Percentiles rank a stretch among this genome's conserved stretches.
Conservation (phyloP, 1,140 invertebrate species). For the Reticulitermes speratus region DNA sequence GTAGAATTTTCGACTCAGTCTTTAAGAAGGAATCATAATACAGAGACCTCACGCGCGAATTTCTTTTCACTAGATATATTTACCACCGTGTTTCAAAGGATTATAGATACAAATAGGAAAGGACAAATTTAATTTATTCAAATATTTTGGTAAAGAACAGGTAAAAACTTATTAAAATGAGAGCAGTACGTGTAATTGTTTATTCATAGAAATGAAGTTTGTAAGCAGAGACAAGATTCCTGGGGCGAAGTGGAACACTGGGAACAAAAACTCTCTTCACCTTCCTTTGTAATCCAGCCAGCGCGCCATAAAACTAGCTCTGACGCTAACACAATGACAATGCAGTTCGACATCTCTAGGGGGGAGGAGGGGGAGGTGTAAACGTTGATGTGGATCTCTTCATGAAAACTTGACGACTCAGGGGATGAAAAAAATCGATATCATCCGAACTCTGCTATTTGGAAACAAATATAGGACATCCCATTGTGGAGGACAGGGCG, state of each 20-base stretch:
- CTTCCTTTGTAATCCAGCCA: conserved; percentile 1
- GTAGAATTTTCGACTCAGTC: too few relatives aligned
- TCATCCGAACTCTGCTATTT: not conserved
- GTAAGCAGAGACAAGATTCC: not conserved
- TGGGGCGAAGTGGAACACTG: not conserved
- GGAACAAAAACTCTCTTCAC: not conserved
- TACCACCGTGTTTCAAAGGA: too few relatives aligned
- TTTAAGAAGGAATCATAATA: too few relatives aligned
- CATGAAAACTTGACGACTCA: conserved; percentile 13
- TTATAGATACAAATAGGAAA: too few relatives aligned
- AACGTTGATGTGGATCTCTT: conserved; percentile 18
- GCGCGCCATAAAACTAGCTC: not conserved
- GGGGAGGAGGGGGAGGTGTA: not conserved
- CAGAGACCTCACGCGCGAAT: too few relatives aligned
- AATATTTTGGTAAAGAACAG: too few relatives aligned
- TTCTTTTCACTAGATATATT: too few relatives aligned
- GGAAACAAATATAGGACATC: not conserved
- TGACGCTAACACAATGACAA: conserved; percentile 15
- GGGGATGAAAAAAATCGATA: not conserved
- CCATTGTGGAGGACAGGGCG: too few relatives aligned
- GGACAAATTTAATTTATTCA: too few relatives aligned
- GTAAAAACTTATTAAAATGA: too few relatives aligned
- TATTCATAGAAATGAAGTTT: too few relatives aligned
- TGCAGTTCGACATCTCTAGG: not conserved
- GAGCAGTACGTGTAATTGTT: too few relatives aligned